Evolutionary conservation across 2,888 invertebrate genomes (phyloP).

Genomic region (Harpalus rufipes): DNA sequence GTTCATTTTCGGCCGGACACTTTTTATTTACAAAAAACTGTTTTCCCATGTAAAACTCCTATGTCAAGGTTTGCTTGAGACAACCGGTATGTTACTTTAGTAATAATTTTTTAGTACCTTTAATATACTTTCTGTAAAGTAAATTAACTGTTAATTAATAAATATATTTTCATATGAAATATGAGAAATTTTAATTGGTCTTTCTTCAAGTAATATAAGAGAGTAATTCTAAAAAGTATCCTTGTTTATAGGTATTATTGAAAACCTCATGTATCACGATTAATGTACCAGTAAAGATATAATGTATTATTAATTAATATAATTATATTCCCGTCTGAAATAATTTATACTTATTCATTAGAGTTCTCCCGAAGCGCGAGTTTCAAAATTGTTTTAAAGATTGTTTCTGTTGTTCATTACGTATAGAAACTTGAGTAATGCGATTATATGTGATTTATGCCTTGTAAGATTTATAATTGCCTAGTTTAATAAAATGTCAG

Average conservation of each 20-base stretch:
- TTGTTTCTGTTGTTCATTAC: constrained; percentile 38
- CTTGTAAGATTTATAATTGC: constrained; percentile 44
- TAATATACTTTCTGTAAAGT: too few species aligned
- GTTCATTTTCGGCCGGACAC: too few species aligned
- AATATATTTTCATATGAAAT: too few species aligned
- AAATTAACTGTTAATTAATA: too few species aligned
- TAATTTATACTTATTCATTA: constrained; percentile 37
- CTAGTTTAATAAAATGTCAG: constrained; percentile 38
- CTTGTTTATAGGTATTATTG: constrained; percentile 18
- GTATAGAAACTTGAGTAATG: constrained; percentile 44
- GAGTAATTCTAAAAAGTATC: not conserved
- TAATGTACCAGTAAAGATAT: constrained; percentile 9
- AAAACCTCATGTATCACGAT: constrained; percentile 23
- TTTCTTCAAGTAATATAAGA: not conserved
- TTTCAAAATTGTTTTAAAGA: constrained; percentile 39
- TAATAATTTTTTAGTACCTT: too few species aligned
- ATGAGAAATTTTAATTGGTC: too few species aligned
- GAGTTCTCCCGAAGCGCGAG: constrained; percentile 13
- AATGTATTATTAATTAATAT: constrained; percentile 39
- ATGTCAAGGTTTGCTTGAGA: too few species aligned
- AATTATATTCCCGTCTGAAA: constrained; percentile 25
- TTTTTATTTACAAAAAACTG: too few species aligned
- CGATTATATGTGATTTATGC: constrained; percentile 45
- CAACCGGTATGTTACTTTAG: too few species aligned
- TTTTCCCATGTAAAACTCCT: too few species aligned